phyloP scores from a whole-genome alignment of 2,797 vertebrate species.

The Amniataba percoides region DNA sequence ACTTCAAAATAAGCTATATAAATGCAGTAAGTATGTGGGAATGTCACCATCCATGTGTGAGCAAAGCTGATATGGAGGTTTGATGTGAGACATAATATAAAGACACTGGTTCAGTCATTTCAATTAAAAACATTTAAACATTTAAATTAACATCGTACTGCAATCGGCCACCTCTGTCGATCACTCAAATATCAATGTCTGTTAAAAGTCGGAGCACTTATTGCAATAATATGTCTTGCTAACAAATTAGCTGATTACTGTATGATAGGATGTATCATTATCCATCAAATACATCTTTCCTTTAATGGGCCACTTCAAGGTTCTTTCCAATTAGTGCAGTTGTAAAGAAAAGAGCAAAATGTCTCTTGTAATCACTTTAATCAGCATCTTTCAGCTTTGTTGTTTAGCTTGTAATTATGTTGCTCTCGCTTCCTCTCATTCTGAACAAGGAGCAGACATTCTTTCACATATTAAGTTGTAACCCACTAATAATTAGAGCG shows the following conservation, averaged over 20 bases:
- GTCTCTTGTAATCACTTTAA: slow-evolving; percentile 37
- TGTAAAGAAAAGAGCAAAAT: slow-evolving; percentile 38
- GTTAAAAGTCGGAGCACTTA: too few relatives aligned
- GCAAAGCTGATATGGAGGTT: background rate
- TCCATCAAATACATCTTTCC: background rate
- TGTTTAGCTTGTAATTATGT: slow-evolving; percentile 41
- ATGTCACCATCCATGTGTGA: background rate
- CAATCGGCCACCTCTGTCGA: too few relatives aligned
- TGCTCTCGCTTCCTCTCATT: slow-evolving; percentile 28
- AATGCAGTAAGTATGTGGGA: background rate
- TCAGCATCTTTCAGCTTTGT: slow-evolving; percentile 32
- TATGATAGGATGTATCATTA: slow-evolving; percentile 12
- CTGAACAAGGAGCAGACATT: slow-evolving; percentile 22
- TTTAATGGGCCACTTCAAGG: slow-evolving; percentile 26
- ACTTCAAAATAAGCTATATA: background rate
- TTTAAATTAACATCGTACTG: background rate
- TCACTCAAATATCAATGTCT: too few relatives aligned
- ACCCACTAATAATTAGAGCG: slow-evolving; percentile 42
- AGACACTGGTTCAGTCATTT: background rate
- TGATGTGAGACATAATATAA: background rate
- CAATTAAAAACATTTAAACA: background rate
- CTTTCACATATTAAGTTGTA: slow-evolving; percentile 40
- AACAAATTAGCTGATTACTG: too few relatives aligned
- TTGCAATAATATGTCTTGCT: too few relatives aligned
- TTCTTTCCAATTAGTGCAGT: slow-evolving; percentile 23